These are phyloP conservation scores for Pelvicachromis taeniatus DNA, from an alignment of 2,113 vertebrate species.

Conservation along the genomic window DNA sequence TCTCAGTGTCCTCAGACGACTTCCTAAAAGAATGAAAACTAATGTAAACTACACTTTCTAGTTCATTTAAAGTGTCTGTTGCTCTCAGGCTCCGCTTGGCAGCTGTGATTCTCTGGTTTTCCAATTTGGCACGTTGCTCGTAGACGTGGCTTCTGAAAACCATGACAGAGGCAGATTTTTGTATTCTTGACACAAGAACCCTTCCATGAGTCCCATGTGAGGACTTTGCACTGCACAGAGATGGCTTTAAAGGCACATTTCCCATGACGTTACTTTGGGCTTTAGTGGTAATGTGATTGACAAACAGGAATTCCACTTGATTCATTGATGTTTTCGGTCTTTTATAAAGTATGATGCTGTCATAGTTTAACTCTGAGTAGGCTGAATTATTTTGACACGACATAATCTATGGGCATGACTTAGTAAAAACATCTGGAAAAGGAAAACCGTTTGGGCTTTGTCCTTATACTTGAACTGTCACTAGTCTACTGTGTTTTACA, in stretches of 20 bases:
- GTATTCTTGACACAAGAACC: constrained; percentile 14
- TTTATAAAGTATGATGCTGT: not conserved
- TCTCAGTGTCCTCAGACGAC: constrained; percentile 24
- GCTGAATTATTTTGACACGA: not conserved
- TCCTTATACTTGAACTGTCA: not conserved
- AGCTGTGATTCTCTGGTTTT: constrained; percentile 32
- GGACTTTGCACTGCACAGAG: constrained; percentile 13
- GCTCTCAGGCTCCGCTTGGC: constrained; percentile 36
- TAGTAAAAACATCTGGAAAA: not conserved
- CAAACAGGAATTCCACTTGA: not conserved
- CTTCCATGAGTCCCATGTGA: constrained; percentile 13
- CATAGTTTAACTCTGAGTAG: not conserved
- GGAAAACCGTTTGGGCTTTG: not conserved
- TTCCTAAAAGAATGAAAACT: not conserved
- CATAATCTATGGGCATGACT: not conserved
- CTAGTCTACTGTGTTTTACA: not conserved
- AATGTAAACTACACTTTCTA: constrained; percentile 24
- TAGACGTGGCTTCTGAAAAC: constrained; percentile 61
- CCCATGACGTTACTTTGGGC: not conserved
- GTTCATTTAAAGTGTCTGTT: not conserved
- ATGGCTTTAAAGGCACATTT: constrained; percentile 13
- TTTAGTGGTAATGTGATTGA: constrained; percentile 3
- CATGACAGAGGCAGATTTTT: constrained; percentile 54
- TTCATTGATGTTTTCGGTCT: not conserved
- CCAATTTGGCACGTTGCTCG: constrained; percentile 47